phyloP scores from a whole-genome alignment of 2,888 invertebrate genomes.

The Cephus rjabovi region DNA sequence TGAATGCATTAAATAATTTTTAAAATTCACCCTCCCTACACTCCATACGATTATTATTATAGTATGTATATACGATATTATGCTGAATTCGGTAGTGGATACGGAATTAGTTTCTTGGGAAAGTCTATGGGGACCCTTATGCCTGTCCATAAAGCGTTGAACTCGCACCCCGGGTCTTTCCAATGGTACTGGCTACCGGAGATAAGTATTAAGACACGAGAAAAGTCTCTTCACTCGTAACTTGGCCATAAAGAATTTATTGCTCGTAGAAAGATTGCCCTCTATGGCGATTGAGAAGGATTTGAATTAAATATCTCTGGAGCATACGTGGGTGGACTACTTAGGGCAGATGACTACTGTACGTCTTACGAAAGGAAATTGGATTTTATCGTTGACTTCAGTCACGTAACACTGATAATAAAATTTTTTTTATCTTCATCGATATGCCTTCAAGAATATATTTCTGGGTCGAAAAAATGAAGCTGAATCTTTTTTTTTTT shows the following conservation, averaged over 20 bases:
- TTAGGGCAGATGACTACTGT: conserved; percentile 44
- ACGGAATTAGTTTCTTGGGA: conserved; percentile 18
- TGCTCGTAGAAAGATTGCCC: conserved; percentile 24
- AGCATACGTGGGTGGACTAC: conserved; percentile 42
- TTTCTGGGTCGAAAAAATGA: background rate
- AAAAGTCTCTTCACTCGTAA: background rate
- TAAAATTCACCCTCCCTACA: background rate
- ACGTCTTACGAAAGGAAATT: conserved; percentile 21
- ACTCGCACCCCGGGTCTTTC: conserved; percentile 5
- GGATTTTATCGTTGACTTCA: background rate
- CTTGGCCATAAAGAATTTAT: conserved; percentile 6
- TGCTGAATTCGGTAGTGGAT: conserved; percentile 5
- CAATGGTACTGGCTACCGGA: conserved; percentile 20
- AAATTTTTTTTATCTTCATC: background rate
- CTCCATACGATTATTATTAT: background rate
- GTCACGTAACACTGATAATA: background rate
- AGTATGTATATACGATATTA: background rate
- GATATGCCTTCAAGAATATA: background rate
- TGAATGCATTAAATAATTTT: conserved; percentile 27
- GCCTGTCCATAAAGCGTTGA: conserved; percentile 14
- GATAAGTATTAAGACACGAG: conserved; percentile 30
- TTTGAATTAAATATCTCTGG: conserved; percentile 35
- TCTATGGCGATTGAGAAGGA: conserved; percentile 21
- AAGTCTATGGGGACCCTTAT: conserved; percentile 7
- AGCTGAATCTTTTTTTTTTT: background rate